A percentile compares a stretch with the other conserved stretches of the same genome.
phyloP scores from a whole-genome alignment of 2,888 invertebrate species.

The Lasius platythorax region DNA sequence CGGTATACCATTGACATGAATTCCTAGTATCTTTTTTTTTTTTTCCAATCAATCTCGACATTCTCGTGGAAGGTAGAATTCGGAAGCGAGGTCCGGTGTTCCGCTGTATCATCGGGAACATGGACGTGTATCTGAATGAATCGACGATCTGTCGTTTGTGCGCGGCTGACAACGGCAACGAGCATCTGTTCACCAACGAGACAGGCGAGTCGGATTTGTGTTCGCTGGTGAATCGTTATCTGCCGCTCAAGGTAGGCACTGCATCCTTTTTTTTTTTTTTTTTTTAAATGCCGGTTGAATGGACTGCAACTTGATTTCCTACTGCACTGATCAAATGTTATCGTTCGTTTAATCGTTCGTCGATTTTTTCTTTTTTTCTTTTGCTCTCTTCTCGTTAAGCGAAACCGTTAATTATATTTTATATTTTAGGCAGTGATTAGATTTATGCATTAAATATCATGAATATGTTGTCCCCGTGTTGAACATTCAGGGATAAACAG shows the following conservation, averaged over 20 bases:
- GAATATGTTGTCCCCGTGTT: neutral
- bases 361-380: neutral
- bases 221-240: slow-evolving; percentile 90
- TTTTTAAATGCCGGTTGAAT: slow-evolving; percentile 61
- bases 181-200: slow-evolving; percentile 88
- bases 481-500: neutral
- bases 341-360: slow-evolving; percentile 13
- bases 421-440: slow-evolving; percentile 21
- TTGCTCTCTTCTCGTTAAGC: neutral
- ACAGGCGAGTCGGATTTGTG: slow-evolving; percentile 87
- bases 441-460: neutral
- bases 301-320: slow-evolving; percentile 84
- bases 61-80: neutral
- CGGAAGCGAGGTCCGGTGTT: neutral
- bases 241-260: slow-evolving; percentile 90
- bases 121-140: slow-evolving; percentile 88
- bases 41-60: neutral
- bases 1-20: neutral
- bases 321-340: slow-evolving; percentile 82
- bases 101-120: slow-evolving; percentile 56
- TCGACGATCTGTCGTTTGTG: slow-evolving; percentile 92
- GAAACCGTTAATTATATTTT: slow-evolving; percentile 6
- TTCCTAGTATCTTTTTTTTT: neutral
- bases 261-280: neutral
- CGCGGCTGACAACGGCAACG: slow-evolving; percentile 91